phyloP scores from a whole-genome alignment of 2,797 vertebrate genomes.

The Notoglanidium macrostoma region DNA sequence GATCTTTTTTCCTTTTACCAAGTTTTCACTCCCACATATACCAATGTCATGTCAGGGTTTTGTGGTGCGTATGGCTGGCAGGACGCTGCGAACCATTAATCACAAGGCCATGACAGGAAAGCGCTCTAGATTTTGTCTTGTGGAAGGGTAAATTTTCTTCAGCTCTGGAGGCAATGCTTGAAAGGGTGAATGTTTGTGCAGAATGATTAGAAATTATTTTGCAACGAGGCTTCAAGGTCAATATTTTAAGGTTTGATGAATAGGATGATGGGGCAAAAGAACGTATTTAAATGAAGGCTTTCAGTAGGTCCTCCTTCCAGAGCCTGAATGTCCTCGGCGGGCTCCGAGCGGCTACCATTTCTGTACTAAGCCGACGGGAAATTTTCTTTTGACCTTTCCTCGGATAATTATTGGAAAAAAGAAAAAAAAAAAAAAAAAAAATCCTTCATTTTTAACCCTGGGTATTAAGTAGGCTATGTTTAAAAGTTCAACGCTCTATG shows the following conservation, averaged over 20 bases:
- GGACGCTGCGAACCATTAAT: slow-evolving; percentile 21
- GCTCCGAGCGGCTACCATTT: not conserved
- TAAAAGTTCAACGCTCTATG: not conserved
- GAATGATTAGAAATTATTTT: slow-evolving; percentile 37
- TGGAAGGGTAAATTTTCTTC: slow-evolving; percentile 4
- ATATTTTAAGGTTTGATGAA: slow-evolving; percentile 30
- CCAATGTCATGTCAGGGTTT: slow-evolving; percentile 4
- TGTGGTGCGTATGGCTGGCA: slow-evolving; percentile 11
- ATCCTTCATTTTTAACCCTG: slow-evolving; percentile 5
- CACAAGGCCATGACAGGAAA: slow-evolving; percentile 23
- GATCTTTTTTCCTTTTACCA: slow-evolving; percentile 20
- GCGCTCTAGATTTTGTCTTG: slow-evolving; percentile 26
- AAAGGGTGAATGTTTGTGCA: slow-evolving; percentile 19
- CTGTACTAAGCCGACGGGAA: not conserved
- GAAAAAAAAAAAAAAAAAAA: not conserved
- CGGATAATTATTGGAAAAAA: slow-evolving; percentile 10
- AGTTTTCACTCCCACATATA: slow-evolving; percentile 25
- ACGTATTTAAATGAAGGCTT: slow-evolving; percentile 32
- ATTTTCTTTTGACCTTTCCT: slow-evolving; percentile 31
- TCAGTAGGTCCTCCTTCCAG: slow-evolving; percentile 17
- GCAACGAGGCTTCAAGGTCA: slow-evolving; percentile 19
- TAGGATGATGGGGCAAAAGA: slow-evolving; percentile 26
- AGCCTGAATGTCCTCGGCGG: slow-evolving; percentile 1
- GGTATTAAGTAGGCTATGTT: not conserved
- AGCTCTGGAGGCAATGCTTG: not conserved